Percentiles rank a stretch among this genome's conserved stretches.
These are phyloP conservation scores for Holcopasites calliopsidis DNA, from an alignment of 1,140 invertebrate species.

Conservation along the genomic window DNA sequence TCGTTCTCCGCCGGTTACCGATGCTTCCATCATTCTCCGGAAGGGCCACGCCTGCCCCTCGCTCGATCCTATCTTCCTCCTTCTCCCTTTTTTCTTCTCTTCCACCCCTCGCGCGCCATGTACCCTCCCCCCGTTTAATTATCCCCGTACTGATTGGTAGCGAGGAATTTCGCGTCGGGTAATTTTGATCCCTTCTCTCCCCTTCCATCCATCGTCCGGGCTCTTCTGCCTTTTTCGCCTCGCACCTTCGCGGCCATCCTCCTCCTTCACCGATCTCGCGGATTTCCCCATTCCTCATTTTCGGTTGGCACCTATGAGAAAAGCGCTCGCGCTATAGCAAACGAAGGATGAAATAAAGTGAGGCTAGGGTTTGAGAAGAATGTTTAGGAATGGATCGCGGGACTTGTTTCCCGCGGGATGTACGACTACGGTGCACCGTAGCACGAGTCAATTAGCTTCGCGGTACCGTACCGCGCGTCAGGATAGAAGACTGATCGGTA, in stretches of 20 bases:
- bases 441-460: conserved; percentile 40
- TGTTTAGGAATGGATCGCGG: no score
- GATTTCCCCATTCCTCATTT: background rate
- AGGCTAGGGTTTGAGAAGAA: no score
- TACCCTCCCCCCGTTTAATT: conserved; percentile 77
- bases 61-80: conserved; percentile 73
- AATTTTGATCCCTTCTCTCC: conserved; percentile 72
- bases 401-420: no score
- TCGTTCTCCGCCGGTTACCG: conserved; percentile 69
- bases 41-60: conserved; percentile 74
- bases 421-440: conserved; percentile 27
- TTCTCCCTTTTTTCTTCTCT: conserved; percentile 57
- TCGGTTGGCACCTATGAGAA: background rate
- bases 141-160: conserved; percentile 77
- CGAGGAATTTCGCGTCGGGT: conserved; percentile 76
- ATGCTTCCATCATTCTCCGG: conserved; percentile 74
- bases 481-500: conserved; percentile 22
- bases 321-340: no score
- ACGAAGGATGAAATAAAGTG: no score
- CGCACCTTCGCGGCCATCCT: background rate
- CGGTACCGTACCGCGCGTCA: conserved; percentile 23
- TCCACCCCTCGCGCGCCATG: conserved; percentile 37
- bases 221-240: background rate
- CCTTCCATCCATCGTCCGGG: conserved; percentile 35
- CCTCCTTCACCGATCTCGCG: background rate